These are phyloP conservation scores for Meiosimyza platycephala DNA, from an alignment of 2,888 invertebrate species.

Conservation along the genomic window DNA sequence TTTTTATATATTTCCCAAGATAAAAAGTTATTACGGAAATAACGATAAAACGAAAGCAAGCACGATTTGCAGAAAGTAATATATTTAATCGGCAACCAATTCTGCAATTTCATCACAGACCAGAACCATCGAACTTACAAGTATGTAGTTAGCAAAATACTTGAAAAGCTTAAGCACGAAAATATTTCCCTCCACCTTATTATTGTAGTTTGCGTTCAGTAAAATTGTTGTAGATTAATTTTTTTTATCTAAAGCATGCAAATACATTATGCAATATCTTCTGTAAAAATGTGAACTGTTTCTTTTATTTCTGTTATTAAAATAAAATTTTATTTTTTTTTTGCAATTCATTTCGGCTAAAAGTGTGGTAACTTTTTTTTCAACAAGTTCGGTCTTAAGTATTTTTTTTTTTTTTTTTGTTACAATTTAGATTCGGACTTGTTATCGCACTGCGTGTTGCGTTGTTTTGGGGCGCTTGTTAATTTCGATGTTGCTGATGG, in stretches of 20 bases:
- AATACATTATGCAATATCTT: constrained; percentile 11
- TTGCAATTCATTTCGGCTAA: not conserved
- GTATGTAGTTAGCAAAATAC: too few species aligned
- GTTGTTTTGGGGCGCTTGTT: not conserved
- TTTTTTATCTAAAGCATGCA: constrained; percentile 8
- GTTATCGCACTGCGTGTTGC: constrained; percentile 4
- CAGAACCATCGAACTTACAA: too few species aligned
- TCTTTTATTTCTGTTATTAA: not conserved
- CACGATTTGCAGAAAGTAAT: too few species aligned
- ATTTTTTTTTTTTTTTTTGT: not conserved
- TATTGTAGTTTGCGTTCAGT: constrained; percentile 31
- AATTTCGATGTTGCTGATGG: not conserved
- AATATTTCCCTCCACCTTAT: not conserved
- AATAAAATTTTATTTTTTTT: not conserved
- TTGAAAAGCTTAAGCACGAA: too few species aligned
- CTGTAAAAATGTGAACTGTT: not conserved
- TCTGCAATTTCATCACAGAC: too few species aligned
- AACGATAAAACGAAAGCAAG: too few species aligned
- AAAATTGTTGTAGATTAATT: constrained; percentile 17
- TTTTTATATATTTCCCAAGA: too few species aligned
- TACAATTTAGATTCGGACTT: not conserved
- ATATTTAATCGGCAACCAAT: too few species aligned
- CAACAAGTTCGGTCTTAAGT: not conserved
- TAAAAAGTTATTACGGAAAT: too few species aligned
- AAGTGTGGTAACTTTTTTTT: constrained; percentile 20